Evolutionary conservation across 64 coral and sea anemone species (phyloP).

Genomic region (Acropora yongei): DNA sequence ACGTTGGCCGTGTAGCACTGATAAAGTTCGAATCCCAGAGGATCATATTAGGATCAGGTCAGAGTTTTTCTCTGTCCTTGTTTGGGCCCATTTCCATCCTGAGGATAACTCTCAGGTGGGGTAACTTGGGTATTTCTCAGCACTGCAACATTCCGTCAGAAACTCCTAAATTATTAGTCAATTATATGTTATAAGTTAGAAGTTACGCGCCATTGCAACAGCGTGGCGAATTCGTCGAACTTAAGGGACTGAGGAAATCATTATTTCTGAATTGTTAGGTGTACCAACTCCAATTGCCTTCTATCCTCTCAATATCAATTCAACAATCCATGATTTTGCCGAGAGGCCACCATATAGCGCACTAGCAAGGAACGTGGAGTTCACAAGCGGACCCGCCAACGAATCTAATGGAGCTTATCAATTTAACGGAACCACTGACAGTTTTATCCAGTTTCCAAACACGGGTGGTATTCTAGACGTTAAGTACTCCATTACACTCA

Average conservation of each 20-base stretch:
- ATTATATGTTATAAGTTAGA: too few relatives aligned
- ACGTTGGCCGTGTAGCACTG: too few relatives aligned
- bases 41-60: too few relatives aligned
- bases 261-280: neutral
- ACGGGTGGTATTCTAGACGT: neutral
- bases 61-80: too few relatives aligned
- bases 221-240: neutral
- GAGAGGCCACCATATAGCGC: neutral
- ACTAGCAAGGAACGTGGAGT: neutral
- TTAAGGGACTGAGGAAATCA: neutral
- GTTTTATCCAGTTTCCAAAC: conserved; percentile 44
- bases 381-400: neutral
- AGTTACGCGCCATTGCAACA: too few relatives aligned
- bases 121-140: too few relatives aligned
- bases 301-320: conserved; percentile 19
- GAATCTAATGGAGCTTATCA: conserved; percentile 22
- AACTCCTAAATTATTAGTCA: too few relatives aligned
- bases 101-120: too few relatives aligned
- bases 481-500: neutral
- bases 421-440: neutral
- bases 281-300: neutral
- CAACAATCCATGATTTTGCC: neutral
- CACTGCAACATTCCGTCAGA: too few relatives aligned
- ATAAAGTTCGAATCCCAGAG: too few relatives aligned
- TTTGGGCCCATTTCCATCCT: too few relatives aligned